Conservation (phyloP, 2,113 vertebrate species). For the Coryphaenoides rupestris region DNA sequence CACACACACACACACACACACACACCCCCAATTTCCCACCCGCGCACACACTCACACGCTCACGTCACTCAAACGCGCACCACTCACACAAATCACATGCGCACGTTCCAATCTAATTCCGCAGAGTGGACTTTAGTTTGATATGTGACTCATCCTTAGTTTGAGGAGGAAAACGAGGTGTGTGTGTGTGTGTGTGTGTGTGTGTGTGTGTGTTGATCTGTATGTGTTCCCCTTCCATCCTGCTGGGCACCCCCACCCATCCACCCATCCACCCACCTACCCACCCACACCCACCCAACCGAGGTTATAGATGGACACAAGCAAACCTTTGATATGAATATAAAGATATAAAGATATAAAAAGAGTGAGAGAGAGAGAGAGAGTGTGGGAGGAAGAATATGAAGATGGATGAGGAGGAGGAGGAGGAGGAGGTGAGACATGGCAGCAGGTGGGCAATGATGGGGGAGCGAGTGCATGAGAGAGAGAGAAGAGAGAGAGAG, state of each 20-base stretch:
- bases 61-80: too few relatives aligned
- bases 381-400: slow-evolving; percentile 13
- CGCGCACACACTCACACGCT: too few relatives aligned
- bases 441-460: background rate
- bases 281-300: background rate
- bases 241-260: too few relatives aligned
- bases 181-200: too few relatives aligned
- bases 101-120: too few relatives aligned
- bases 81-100: too few relatives aligned
- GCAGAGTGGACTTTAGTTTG: background rate
- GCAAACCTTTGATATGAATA: too few relatives aligned
- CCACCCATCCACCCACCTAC: background rate
- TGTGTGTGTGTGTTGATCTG: background rate
- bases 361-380: background rate
- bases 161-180: too few relatives aligned
- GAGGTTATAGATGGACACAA: slow-evolving; percentile 17
- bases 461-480: background rate
- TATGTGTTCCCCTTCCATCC: background rate
- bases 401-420: slow-evolving; percentile 19
- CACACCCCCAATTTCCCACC: background rate
- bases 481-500: too few relatives aligned
- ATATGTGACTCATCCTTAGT: background rate
- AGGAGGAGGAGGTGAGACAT: slow-evolving; percentile 7
- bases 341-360: too few relatives aligned
- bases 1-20: slow-evolving; percentile 2